These are phyloP conservation scores for Nephrotoma flavescens DNA, from an alignment of 2,888 invertebrate genomes.

Conservation along the genomic window DNA sequence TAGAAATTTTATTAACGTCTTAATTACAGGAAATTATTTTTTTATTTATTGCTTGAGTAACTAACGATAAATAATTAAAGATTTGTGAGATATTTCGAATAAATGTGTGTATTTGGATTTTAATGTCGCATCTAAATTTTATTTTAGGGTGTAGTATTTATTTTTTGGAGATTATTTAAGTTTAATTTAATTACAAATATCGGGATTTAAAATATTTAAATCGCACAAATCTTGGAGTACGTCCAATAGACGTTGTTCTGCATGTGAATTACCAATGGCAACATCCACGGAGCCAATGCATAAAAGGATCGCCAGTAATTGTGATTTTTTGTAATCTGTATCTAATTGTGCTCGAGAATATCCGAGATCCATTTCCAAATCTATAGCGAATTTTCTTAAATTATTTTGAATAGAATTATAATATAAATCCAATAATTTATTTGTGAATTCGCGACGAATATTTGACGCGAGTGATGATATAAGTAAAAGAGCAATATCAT, in stretches of 20 bases:
- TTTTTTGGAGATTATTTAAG: not conserved
- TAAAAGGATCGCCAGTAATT: constrained; percentile 56
- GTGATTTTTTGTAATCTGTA: constrained; percentile 46
- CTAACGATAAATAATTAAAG: too few relatives aligned
- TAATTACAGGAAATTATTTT: too few relatives aligned
- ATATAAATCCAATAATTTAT: constrained; percentile 51
- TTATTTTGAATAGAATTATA: constrained; percentile 47
- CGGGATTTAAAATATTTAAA: constrained; percentile 43
- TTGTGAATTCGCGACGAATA: constrained; percentile 46
- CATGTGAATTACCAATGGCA: constrained; percentile 58
- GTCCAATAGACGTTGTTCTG: constrained; percentile 59
- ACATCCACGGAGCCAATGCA: constrained; percentile 72
- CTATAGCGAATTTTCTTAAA: constrained; percentile 43
- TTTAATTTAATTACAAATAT: not conserved
- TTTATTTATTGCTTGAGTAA: too few relatives aligned
- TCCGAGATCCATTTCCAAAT: constrained; percentile 40
- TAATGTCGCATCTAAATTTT: not conserved
- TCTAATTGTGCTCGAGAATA: constrained; percentile 39
- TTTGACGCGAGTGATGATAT: constrained; percentile 59
- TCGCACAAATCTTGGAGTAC: constrained; percentile 56
- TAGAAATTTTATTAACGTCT: too few relatives aligned
- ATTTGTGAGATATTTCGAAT: not conserved
- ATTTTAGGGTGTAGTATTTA: not conserved
- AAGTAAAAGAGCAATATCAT: constrained; percentile 58
- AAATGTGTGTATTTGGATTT: not conserved